phyloP scores from a whole-genome alignment of 2,113 vertebrate species.

The Cygnus buccinator region DNA sequence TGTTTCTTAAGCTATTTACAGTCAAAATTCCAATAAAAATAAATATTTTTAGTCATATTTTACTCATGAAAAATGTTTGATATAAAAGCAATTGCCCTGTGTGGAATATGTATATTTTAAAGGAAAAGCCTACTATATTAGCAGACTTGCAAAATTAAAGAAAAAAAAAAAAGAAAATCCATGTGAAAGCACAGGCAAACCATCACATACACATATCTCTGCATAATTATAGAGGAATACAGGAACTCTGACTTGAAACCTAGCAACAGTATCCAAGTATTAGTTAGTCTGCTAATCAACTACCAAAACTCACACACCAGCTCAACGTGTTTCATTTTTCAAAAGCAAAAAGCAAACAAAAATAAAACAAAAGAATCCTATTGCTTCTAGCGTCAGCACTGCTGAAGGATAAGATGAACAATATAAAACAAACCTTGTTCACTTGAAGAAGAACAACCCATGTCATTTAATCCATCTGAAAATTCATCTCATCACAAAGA shows the following conservation, averaged over 20 bases:
- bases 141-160: not conserved
- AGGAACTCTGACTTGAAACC: constrained; percentile 73
- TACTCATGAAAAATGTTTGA: not conserved
- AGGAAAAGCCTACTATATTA: not conserved
- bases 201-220: constrained; percentile 58
- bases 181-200: constrained; percentile 64
- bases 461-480: constrained; percentile 78
- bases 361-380: constrained; percentile 17
- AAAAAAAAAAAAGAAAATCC: constrained; percentile 6
- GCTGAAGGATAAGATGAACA: constrained; percentile 58
- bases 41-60: not conserved
- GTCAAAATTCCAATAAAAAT: not conserved
- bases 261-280: constrained; percentile 84
- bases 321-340: constrained; percentile 39
- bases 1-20: not conserved
- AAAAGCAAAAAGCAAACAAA: constrained; percentile 11
- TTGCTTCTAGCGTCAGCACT: constrained; percentile 24
- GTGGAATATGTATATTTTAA: not conserved
- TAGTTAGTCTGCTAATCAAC: constrained; percentile 75
- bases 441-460: constrained; percentile 86
- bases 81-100: not conserved
- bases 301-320: constrained; percentile 68
- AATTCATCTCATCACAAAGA: constrained; percentile 75
- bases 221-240: constrained; percentile 74
- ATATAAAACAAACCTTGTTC: constrained; percentile 85